These are phyloP conservation scores for Arge pagana DNA, from an alignment of 2,888 invertebrate genomes.

Conservation along the genomic window DNA sequence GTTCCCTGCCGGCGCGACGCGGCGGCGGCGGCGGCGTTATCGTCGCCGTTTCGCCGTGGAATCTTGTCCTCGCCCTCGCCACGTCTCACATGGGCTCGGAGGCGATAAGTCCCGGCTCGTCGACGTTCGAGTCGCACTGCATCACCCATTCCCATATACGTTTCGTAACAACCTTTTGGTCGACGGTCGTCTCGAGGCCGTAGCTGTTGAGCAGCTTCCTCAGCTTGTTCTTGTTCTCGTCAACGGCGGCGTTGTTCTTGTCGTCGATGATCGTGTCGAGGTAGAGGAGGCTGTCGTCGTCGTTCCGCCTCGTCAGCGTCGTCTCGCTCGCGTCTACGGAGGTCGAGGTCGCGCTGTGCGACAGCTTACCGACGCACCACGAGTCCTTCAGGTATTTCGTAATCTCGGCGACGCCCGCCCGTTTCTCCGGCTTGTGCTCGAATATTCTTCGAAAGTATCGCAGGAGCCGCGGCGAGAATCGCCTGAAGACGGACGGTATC, in stretches of 20 bases:
- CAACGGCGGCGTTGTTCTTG: constrained; percentile 59
- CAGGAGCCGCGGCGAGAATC: constrained; percentile 71
- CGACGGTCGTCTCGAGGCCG: constrained; percentile 69
- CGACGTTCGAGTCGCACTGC: constrained; percentile 60
- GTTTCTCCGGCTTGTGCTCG: constrained; percentile 69
- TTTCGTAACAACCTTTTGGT: constrained; percentile 65
- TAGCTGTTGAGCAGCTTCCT: constrained; percentile 64
- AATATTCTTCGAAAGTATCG: constrained; percentile 73
- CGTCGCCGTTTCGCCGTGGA: too few species aligned
- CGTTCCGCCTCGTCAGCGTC: constrained; percentile 52
- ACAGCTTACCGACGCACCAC: constrained; percentile 63
- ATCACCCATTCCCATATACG: constrained; percentile 72
- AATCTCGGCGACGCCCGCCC: constrained; percentile 66
- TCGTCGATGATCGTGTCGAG: constrained; percentile 59
- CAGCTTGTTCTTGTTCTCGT: constrained; percentile 63
- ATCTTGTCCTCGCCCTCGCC: too few species aligned
- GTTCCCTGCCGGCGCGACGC: too few species aligned
- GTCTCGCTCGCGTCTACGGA: constrained; percentile 56
- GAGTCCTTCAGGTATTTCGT: constrained; percentile 66
- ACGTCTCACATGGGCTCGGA: constrained; percentile 48
- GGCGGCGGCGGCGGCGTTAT: too few species aligned
- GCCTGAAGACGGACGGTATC: constrained; percentile 64
- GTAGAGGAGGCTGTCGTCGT: constrained; percentile 63
- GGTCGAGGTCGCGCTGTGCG: constrained; percentile 59
- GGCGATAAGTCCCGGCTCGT: constrained; percentile 41